Percentiles rank a stretch among this genome's conserved stretches.
These are phyloP conservation scores for Diadumene lineata DNA, from an alignment of 92 coral and sea anemone genomes.

Conservation along the genomic window DNA sequence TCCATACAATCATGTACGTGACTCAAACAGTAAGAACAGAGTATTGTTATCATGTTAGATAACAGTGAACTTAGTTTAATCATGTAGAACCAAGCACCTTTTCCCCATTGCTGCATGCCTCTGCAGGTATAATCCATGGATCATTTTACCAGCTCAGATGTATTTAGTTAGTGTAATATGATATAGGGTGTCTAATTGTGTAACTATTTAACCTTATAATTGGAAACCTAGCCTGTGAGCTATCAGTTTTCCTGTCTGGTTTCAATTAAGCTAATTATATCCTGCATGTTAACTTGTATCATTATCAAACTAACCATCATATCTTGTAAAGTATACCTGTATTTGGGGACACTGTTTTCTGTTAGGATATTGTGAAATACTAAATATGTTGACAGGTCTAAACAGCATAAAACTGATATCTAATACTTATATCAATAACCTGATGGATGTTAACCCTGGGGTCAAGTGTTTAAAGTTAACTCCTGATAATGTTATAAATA, in stretches of 20 bases:
- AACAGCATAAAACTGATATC: background rate
- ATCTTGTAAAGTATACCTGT: too few relatives aligned
- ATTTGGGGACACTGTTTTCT: too few relatives aligned
- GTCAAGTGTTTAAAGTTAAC: constrained; percentile 39
- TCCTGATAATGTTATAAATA: constrained; percentile 5
- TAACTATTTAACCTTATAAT: constrained; percentile 38
- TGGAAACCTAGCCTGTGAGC: constrained; percentile 15
- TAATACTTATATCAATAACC: constrained; percentile 17
- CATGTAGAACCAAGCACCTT: too few relatives aligned
- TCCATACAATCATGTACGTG: background rate
- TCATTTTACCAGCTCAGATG: constrained; percentile 30
- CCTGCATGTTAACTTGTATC: background rate
- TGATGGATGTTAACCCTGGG: constrained; percentile 40
- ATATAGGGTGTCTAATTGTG: constrained; percentile 21
- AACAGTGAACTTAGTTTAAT: too few relatives aligned
- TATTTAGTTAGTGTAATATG: constrained; percentile 31
- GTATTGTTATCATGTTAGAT: background rate
- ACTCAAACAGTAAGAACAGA: background rate
- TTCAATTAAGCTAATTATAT: background rate
- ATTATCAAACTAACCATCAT: background rate
- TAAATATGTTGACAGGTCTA: too few relatives aligned
- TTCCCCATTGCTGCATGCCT: constrained; percentile 1
- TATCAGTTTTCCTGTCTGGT: constrained; percentile 9
- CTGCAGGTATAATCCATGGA: constrained; percentile 1
- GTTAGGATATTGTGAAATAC: too few relatives aligned